These are phyloP conservation scores for Neosilurus mollespiculum DNA, from an alignment of 2,797 vertebrate species.

Conservation along the genomic window DNA sequence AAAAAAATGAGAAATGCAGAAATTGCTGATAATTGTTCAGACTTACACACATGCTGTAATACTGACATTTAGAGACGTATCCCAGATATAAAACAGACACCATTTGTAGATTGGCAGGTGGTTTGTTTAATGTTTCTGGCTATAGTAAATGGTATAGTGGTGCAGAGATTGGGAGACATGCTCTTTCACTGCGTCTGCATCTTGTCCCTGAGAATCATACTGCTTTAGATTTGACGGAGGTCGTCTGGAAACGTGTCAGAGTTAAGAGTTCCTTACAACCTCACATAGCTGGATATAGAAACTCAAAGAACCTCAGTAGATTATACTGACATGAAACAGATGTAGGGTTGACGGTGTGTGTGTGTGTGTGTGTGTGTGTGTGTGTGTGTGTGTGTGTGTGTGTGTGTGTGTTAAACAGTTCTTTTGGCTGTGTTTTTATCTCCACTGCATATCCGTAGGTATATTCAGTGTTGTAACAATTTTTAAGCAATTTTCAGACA, in stretches of 20 bases:
- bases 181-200: conserved; percentile 27
- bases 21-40: no score
- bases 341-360: conserved; percentile 15
- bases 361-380: conserved; percentile 1
- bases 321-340: conserved; percentile 38
- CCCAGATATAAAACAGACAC: background rate
- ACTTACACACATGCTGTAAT: no score
- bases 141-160: background rate
- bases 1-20: no score
- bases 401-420: background rate
- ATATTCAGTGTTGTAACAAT: background rate
- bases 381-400: background rate
- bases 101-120: background rate
- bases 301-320: conserved; percentile 20
- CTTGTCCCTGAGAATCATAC: conserved; percentile 40
- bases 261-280: background rate
- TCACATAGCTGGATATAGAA: conserved; percentile 29
- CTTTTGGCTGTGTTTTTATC: background rate
- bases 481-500: background rate
- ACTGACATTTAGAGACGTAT: background rate
- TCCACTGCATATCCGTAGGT: background rate
- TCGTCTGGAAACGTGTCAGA: conserved; percentile 32
- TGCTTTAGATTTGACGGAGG: conserved; percentile 31
- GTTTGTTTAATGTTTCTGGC: background rate
- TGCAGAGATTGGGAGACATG: background rate